Percentiles rank a stretch among this genome's conserved stretches.
Conservation (phyloP, 2,113 vertebrate species). For the Gopherus evgoodei region DNA sequence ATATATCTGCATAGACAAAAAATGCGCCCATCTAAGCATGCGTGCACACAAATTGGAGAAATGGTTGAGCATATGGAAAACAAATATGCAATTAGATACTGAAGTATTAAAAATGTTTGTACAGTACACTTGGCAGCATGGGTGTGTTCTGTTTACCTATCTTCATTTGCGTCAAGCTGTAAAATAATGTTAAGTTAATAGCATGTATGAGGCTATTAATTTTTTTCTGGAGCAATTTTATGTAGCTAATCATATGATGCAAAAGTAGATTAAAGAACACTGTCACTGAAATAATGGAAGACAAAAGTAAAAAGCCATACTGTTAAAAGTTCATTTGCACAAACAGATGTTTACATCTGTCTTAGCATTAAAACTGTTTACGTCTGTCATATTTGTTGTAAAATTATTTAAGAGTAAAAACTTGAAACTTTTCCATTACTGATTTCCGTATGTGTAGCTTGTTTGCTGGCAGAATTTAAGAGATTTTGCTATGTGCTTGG, state of each 20-base stretch:
- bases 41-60: neutral
- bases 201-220: conserved; percentile 34
- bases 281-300: conserved; percentile 36
- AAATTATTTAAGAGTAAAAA: conserved; percentile 68
- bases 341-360: conserved; percentile 66
- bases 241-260: conserved; percentile 22
- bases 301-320: conserved; percentile 69
- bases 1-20: too few species aligned
- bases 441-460: conserved; percentile 35
- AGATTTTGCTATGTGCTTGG: conserved; percentile 21
- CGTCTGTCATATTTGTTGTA: conserved; percentile 46
- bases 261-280: conserved; percentile 22
- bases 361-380: conserved; percentile 63
- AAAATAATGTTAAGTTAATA: neutral
- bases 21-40: neutral
- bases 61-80: neutral
- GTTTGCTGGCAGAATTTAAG: conserved; percentile 59
- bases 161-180: conserved; percentile 3
- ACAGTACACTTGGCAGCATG: neutral
- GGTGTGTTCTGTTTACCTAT: conserved; percentile 35
- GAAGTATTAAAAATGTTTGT: conserved; percentile 23
- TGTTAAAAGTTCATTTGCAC: conserved; percentile 74
- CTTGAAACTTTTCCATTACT: conserved; percentile 51
- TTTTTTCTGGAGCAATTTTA: conserved; percentile 51
- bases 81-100: neutral